Conservation (phyloP, 1,140 invertebrate genomes). For the Globodera ellingtonae region DNA sequence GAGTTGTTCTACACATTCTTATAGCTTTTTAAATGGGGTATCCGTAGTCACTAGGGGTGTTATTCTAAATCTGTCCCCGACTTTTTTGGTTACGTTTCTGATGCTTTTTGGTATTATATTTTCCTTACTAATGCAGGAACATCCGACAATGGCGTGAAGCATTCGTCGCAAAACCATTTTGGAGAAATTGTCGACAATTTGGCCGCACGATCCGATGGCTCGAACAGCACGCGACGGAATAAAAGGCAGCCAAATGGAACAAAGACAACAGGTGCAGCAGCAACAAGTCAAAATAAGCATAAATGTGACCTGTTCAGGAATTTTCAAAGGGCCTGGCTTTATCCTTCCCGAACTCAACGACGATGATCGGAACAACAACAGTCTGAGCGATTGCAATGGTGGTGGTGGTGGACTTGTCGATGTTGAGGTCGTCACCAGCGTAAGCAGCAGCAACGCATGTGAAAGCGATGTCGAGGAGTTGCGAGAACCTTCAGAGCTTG, state of each 20-base stretch:
- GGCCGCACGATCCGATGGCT: no score
- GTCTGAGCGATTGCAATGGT: constrained; percentile 1
- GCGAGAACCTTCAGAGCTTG: background rate
- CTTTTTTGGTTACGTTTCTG: background rate
- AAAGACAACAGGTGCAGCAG: background rate
- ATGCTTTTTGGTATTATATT: background rate
- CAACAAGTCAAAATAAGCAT: background rate
- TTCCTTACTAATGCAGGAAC: background rate
- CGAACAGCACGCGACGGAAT: no score
- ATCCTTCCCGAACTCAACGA: constrained; percentile 8
- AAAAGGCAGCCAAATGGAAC: background rate
- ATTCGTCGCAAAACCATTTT: background rate
- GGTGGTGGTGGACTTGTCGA: constrained; percentile 3
- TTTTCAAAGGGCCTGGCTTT: constrained; percentile 20
- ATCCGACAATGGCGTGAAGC: constrained; percentile 9
- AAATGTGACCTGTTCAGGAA: background rate
- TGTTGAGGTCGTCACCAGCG: background rate
- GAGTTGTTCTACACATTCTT: no score
- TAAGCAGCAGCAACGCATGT: background rate
- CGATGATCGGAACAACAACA: constrained; percentile 5
- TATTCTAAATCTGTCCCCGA: no score
- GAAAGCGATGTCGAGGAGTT: constrained; percentile 8
- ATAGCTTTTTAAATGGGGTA: no score
- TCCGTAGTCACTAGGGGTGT: no score
- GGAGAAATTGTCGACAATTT: background rate